A percentile compares a stretch with the other conserved stretches of the same genome.
Conservation (phyloP, 2,888 invertebrate genomes). For the Sialis fuliginosa region DNA sequence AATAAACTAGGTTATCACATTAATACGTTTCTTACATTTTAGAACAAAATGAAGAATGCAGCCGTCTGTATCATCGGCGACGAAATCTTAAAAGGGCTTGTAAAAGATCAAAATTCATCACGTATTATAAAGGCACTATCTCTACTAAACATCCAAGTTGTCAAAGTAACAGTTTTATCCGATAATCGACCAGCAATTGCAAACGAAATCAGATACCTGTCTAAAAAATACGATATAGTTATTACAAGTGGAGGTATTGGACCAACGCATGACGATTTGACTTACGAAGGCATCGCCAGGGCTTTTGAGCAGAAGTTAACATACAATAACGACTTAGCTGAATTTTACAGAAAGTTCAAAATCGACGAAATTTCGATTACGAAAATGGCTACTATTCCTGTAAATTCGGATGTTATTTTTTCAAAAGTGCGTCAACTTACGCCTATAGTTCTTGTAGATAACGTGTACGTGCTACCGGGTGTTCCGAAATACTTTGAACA, state of each 20-base stretch:
- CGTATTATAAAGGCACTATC: conserved; percentile 41
- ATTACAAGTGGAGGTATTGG: conserved; percentile 62
- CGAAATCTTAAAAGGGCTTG: conserved; percentile 56
- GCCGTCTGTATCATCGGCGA: conserved; percentile 40
- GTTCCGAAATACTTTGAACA: neutral
- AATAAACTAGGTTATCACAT: too few relatives aligned
- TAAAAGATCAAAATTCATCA: conserved; percentile 47
- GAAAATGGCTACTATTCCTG: neutral
- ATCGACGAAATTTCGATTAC: neutral
- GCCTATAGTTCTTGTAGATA: neutral
- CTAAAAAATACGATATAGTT: conserved; percentile 40
- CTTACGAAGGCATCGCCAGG: conserved; percentile 37
- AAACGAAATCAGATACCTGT: conserved; percentile 40
- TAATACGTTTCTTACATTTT: too few relatives aligned
- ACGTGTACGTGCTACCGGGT: conserved; percentile 3
- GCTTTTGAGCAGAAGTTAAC: neutral
- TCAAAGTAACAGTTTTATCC: conserved; percentile 45
- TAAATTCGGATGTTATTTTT: neutral
- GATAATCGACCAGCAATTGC: conserved; percentile 46
- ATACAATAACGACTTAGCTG: neutral
- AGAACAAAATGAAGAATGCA: conserved; percentile 1
- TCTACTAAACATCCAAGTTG: conserved; percentile 41
- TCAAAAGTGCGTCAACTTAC: neutral
- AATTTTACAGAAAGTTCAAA: neutral
- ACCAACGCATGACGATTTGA: conserved; percentile 61